These are phyloP conservation scores for Pterocles burchelli DNA, from an alignment of 2,113 vertebrate genomes.

Conservation along the genomic window DNA sequence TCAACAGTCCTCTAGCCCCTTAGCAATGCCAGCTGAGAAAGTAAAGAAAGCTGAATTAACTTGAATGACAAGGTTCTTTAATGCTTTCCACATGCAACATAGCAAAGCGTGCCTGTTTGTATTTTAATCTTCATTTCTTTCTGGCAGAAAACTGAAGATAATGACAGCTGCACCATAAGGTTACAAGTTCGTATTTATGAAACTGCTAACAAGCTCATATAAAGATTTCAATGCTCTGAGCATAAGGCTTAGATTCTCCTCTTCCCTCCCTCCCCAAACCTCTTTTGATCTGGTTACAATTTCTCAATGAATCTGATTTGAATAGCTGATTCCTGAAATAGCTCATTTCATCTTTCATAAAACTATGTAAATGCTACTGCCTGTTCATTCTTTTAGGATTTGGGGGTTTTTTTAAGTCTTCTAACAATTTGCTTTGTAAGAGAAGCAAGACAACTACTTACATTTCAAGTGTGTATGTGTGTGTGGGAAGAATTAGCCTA, in stretches of 20 bases:
- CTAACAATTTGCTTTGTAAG: not conserved
- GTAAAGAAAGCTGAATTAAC: not conserved
- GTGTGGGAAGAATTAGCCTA: not conserved
- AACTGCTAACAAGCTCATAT: not conserved
- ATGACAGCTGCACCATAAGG: not conserved
- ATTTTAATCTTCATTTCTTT: slow-evolving; percentile 3
- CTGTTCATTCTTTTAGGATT: not conserved
- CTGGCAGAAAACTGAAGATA: not conserved
- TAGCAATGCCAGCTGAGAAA: not conserved
- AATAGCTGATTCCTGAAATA: not conserved
- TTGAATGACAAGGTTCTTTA: slow-evolving; percentile 1
- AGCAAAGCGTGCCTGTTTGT: not conserved
- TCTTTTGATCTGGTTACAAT: not conserved
- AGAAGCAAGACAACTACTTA: not conserved
- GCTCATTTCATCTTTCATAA: not conserved
- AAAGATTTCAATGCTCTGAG: not conserved
- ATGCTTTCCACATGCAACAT: not conserved
- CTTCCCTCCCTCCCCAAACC: not conserved
- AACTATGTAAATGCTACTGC: not conserved
- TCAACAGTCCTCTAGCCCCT: not conserved
- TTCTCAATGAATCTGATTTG: not conserved
- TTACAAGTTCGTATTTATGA: not conserved
- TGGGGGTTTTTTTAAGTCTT: not conserved
- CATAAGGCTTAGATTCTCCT: not conserved
- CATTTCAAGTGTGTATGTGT: not conserved